Evolutionary conservation across 2,888 invertebrate species (phyloP).

Genomic region (Erynnis tages): DNA sequence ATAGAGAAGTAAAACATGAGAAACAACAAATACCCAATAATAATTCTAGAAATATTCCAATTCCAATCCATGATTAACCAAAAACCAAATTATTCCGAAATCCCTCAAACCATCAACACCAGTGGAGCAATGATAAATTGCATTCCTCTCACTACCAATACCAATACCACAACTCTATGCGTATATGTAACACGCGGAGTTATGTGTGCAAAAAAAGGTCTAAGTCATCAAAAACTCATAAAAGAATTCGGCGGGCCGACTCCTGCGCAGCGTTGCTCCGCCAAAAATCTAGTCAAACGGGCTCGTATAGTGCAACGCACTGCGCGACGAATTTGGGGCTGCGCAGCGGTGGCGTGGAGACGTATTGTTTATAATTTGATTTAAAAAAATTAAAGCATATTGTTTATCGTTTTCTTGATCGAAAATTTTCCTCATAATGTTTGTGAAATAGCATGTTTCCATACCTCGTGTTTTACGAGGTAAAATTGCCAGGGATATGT

Average conservation of each 20-base stretch:
- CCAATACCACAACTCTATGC: conserved; percentile 21
- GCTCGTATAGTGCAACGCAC: conserved; percentile 79
- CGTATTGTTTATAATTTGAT: conserved; percentile 2
- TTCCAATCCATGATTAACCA: too few relatives aligned
- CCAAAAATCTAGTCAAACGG: conserved; percentile 82
- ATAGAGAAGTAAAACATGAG: too few relatives aligned
- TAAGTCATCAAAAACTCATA: conserved; percentile 65
- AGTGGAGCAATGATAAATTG: background rate
- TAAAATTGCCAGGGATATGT: too few relatives aligned
- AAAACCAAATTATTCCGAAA: too few relatives aligned
- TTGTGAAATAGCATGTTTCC: too few relatives aligned
- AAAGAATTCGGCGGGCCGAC: conserved; percentile 43
- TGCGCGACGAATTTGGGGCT: conserved; percentile 62
- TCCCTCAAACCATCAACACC: background rate
- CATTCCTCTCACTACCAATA: conserved; percentile 14
- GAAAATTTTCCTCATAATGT: too few relatives aligned
- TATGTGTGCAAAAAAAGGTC: conserved; percentile 39
- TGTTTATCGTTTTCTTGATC: too few relatives aligned
- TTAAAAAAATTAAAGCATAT: too few relatives aligned
- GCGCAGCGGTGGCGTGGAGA: conserved; percentile 47
- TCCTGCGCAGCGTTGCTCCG: conserved; percentile 46
- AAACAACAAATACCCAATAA: too few relatives aligned
- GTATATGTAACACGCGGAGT: conserved; percentile 23
- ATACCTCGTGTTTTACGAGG: too few relatives aligned
- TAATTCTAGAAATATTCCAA: too few relatives aligned